Evolutionary conservation across 1,140 invertebrate genomes (phyloP), one percentile per base, ranked within the genome.

Genomic region (Brachionus sp.): DNA sequence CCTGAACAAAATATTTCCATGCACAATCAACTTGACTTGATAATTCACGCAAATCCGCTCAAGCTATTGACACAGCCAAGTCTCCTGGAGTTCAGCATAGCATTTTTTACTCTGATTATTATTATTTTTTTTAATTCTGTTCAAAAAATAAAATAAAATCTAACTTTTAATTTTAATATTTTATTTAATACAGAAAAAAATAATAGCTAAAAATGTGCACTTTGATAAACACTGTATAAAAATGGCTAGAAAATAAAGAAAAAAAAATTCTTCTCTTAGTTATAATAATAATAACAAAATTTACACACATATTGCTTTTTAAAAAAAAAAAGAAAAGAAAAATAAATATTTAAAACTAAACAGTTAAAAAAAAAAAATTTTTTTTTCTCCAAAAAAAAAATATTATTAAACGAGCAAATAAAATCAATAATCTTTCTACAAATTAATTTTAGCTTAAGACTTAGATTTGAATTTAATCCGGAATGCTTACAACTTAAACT

Each of bases 151-250:
- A 29, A 29, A 29, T 29, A 29, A 29, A 29, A 29, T 2, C 3
- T 29, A 42, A 42, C 1, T 42, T 42, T 42, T 42, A 2, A 7
- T 42, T 42, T 46, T 46, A 66, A 70, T 39, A 42, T 73, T 73
- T 73, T 73, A 73, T 73, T 73, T n/a, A 73, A 39, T 42, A 37
- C 33, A 73, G 37, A 73, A 42, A 73, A 19, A 33, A 39, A 16
- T 37, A 39, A 23, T 39, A 9, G 12, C 16, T 12, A 73, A 66
- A 29, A 13, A 37, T 73, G 68, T 73, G 68, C 68, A 42, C 68
- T 44, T 66, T 73, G 13, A 16, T 73, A 16, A 73, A 73, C 37
- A 73, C 68, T 73, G 29, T 35, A 66, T 29, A 66, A 66, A 33
- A 66, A 29, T 66, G 62, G 62, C 25, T 7, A 29, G 29, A 66